A percentile compares a stretch with the other conserved stretches of the same genome.
Conservation (phyloP, 2,888 invertebrate species). For the Meandrusa payeni region DNA sequence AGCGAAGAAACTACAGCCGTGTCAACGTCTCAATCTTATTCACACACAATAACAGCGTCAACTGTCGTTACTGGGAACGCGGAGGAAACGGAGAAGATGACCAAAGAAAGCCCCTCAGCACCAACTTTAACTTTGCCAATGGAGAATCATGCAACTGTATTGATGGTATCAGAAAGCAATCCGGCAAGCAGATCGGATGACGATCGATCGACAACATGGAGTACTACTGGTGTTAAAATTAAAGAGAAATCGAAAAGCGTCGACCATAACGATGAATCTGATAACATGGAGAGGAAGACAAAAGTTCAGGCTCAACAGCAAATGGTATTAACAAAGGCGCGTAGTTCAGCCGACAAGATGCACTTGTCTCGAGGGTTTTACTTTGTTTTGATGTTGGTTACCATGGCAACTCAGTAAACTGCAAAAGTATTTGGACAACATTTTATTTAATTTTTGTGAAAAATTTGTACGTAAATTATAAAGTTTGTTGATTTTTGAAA, state of each 20-base stretch:
- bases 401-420: slow-evolving; percentile 9
- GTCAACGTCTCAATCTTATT: slow-evolving; percentile 8
- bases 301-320: slow-evolving; percentile 30
- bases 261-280: slow-evolving; percentile 29
- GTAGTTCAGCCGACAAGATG: not conserved
- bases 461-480: slow-evolving; percentile 16
- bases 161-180: slow-evolving; percentile 5
- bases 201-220: slow-evolving; percentile 33
- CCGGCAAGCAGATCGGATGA: slow-evolving; percentile 18
- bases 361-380: slow-evolving; percentile 6
- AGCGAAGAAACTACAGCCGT: slow-evolving; percentile 7
- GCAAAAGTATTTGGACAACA: slow-evolving; percentile 14
- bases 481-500: slow-evolving; percentile 7
- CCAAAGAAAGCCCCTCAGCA: not conserved
- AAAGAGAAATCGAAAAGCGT: slow-evolving; percentile 27
- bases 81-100: slow-evolving; percentile 22
- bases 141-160: slow-evolving; percentile 17
- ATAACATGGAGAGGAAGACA: slow-evolving; percentile 31
- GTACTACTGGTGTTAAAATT: slow-evolving; percentile 40
- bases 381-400: slow-evolving; percentile 29
- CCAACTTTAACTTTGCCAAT: slow-evolving; percentile 21
- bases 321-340: slow-evolving; percentile 11
- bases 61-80: not conserved
- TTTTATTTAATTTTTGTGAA: slow-evolving; percentile 19
- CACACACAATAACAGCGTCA: slow-evolving; percentile 1